Conservation (phyloP, 2,888 invertebrate genomes). For the Harpalus rufipes region DNA sequence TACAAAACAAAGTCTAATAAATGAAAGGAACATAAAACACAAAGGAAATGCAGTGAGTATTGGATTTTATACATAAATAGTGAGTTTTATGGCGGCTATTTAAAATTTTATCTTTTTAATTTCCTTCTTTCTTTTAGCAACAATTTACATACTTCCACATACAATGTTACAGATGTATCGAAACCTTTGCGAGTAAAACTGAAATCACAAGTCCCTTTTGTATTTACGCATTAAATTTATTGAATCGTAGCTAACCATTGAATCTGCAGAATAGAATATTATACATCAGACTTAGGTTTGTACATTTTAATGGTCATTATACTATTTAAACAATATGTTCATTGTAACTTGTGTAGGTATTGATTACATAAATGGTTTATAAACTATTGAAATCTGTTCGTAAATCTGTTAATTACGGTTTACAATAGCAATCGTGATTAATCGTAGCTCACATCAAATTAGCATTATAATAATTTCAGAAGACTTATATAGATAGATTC, state of each 20-base stretch:
- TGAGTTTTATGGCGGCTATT: background rate
- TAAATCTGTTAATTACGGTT: too few relatives aligned
- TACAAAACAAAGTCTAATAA: background rate
- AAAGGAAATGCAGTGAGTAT: background rate
- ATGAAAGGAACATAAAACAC: background rate
- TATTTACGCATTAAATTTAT: too few relatives aligned
- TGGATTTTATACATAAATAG: background rate
- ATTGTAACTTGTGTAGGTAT: background rate
- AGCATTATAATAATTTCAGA: too few relatives aligned
- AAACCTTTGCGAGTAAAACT: too few relatives aligned
- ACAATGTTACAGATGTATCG: background rate
- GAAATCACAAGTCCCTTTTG: too few relatives aligned
- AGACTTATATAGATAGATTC: too few relatives aligned
- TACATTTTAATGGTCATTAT: background rate
- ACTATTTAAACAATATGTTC: background rate
- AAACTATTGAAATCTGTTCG: background rate
- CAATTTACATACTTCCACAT: background rate
- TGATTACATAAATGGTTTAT: background rate
- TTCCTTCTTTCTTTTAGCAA: background rate
- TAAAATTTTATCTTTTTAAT: background rate
- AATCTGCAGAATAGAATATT: too few relatives aligned
- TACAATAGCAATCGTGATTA: too few relatives aligned
- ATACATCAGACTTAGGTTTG: background rate
- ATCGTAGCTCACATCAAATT: too few relatives aligned
- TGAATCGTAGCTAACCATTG: too few relatives aligned